Evolutionary conservation across 2,797 vertebrate species (phyloP).

Genomic region (Sebastiscus tertius): DNA sequence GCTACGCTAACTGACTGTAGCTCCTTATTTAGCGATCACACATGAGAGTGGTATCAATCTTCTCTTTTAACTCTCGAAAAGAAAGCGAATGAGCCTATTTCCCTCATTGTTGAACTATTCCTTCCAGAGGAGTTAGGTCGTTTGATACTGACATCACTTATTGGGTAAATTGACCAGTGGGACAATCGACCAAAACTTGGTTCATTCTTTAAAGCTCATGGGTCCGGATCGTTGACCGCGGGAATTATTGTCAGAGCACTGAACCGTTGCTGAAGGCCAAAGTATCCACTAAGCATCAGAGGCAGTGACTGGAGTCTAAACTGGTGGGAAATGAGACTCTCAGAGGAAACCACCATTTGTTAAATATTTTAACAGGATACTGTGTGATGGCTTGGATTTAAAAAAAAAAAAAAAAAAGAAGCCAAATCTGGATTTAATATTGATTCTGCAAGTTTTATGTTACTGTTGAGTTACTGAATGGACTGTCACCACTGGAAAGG

Average conservation of each 20-base stretch:
- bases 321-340: constrained; percentile 39
- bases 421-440: constrained; percentile 38
- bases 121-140: not conserved
- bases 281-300: constrained; percentile 33
- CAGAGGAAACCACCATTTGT: constrained; percentile 4
- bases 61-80: not conserved
- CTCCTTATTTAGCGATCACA: not conserved
- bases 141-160: constrained; percentile 2
- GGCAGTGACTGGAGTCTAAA: constrained; percentile 23
- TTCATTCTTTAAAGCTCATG: constrained; percentile 36
- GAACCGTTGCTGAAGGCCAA: constrained; percentile 55
- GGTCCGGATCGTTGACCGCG: constrained; percentile 24
- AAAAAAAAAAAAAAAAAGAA: constrained; percentile 8
- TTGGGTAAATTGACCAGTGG: constrained; percentile 21
- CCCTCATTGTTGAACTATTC: not conserved
- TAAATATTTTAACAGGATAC: constrained; percentile 36
- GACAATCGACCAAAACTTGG: constrained; percentile 13
- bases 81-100: not conserved
- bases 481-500: constrained; percentile 44
- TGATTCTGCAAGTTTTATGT: constrained; percentile 20
- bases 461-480: constrained; percentile 19
- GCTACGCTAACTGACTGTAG: not conserved
- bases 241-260: constrained; percentile 45
- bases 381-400: constrained; percentile 16
- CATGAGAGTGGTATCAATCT: not conserved